A percentile compares a stretch with the other conserved stretches of the same genome.
phyloP scores from a whole-genome alignment of 2,113 vertebrate species.

The Gallinago undulata region DNA sequence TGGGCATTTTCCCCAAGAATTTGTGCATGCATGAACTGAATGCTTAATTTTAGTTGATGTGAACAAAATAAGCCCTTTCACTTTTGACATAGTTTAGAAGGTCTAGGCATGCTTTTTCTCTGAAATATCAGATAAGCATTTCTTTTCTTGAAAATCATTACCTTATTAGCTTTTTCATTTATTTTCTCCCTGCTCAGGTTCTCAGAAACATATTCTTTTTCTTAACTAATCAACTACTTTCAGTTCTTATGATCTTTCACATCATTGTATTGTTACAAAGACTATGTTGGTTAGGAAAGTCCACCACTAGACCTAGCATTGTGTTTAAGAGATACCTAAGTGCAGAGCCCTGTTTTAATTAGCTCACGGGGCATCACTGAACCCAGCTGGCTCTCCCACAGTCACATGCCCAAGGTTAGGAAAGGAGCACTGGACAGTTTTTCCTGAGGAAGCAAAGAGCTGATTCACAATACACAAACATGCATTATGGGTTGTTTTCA shows the following conservation, averaged over 20 bases:
- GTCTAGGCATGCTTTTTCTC: not conserved
- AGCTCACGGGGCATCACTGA: not conserved
- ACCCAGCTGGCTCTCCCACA: not conserved
- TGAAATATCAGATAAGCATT: not conserved
- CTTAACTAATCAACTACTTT: not conserved
- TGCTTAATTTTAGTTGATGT: not conserved
- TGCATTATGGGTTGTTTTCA: constrained; percentile 60
- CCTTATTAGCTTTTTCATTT: constrained; percentile 19
- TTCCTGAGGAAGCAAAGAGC: constrained; percentile 23
- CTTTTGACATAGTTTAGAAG: not conserved
- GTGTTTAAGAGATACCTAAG: not conserved
- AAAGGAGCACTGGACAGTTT: not conserved
- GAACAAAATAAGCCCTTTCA: not conserved
- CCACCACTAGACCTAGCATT: not conserved
- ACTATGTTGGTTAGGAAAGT: not conserved
- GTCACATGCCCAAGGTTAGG: not conserved
- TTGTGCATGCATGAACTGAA: not conserved
- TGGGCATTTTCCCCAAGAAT: not conserved
- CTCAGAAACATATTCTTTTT: not conserved
- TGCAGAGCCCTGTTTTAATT: not conserved
- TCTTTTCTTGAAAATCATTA: constrained; percentile 1
- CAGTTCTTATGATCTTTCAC: not conserved
- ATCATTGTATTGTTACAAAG: not conserved
- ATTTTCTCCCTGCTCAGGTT: constrained; percentile 24
- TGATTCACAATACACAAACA: constrained; percentile 48